Conservation (phyloP, 2,113 vertebrate genomes). For the Thalassoma bifasciatum region DNA sequence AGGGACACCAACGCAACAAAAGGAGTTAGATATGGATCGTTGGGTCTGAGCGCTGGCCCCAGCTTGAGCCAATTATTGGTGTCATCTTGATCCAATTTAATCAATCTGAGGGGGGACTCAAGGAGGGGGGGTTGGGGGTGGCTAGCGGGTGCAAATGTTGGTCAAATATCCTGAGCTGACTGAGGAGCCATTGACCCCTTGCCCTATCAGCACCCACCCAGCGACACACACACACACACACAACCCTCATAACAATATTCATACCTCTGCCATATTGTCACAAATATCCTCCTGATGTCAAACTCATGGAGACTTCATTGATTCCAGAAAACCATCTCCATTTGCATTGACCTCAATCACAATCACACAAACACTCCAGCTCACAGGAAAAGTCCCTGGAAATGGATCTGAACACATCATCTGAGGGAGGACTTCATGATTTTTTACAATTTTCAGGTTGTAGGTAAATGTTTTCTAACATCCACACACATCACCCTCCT, state of each 20-base stretch:
- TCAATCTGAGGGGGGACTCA: conserved; percentile 92
- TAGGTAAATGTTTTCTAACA: conserved; percentile 8
- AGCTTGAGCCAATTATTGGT: conserved; percentile 99
- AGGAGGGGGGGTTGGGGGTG: conserved; percentile 71
- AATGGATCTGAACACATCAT: not conserved
- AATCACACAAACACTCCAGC: not conserved
- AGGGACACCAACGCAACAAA: conserved; percentile 91
- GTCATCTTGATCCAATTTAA: conserved; percentile 99
- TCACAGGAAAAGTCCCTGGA: not conserved
- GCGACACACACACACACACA: conserved; percentile 11
- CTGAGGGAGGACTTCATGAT: conserved; percentile 18
- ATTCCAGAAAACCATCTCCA: not conserved
- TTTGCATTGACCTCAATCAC: not conserved
- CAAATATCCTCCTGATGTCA: not conserved
- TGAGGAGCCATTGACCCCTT: conserved; percentile 70
- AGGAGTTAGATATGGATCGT: conserved; percentile 96
- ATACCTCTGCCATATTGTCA: not conserved
- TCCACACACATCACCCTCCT: conserved; percentile 8
- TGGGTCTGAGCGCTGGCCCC: conserved; percentile 89
- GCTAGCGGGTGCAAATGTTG: conserved; percentile 89
- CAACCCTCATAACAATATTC: not conserved
- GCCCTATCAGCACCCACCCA: conserved; percentile 22
- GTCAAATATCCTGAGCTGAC: conserved; percentile 93
- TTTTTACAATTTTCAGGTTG: conserved; percentile 31
- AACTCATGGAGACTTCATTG: not conserved